Conservation (phyloP, 2,797 vertebrate genomes). For the Aplochiton taeniatus region DNA sequence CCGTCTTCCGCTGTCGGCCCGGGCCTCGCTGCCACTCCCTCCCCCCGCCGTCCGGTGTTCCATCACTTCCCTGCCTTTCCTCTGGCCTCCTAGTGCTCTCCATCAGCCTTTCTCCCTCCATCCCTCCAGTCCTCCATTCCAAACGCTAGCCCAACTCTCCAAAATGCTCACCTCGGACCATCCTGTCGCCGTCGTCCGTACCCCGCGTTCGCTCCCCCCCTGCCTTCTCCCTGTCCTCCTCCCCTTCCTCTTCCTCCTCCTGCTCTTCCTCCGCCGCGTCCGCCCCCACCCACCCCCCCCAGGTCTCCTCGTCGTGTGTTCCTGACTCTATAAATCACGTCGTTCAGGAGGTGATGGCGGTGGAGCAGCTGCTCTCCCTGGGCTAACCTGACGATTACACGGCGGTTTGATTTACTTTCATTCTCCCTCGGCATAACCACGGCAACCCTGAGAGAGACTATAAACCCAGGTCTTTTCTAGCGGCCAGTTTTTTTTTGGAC, state of each 20-base stretch:
- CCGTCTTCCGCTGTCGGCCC: neutral
- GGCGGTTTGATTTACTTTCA: no score
- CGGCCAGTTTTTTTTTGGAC: no score
- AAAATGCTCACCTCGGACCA: neutral
- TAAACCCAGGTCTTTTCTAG: no score
- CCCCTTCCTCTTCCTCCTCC: neutral
- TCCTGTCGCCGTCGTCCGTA: neutral
- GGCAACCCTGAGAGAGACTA: no score
- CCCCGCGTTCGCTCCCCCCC: neutral
- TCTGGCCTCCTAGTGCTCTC: neutral
- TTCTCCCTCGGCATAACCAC: no score
- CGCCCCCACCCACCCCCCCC: neutral
- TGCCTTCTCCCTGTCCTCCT: conserved; percentile 1
- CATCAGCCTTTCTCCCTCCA: neutral
- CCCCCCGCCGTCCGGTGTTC: neutral
- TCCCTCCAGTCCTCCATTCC: neutral
- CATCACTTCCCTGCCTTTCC: neutral
- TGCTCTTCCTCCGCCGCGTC: conserved; percentile 17
- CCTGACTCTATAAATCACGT: conserved; percentile 6
- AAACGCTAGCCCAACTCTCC: conserved; percentile 9
- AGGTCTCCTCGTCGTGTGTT: neutral
- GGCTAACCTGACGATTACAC: neutral
- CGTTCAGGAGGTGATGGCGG: neutral
- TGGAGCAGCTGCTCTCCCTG: no score
- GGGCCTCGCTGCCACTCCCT: neutral